Evolutionary conservation across 2,797 vertebrate genomes (phyloP), one percentile per base, ranked within the genome.

Genomic region (Alfaro cultratus): DNA sequence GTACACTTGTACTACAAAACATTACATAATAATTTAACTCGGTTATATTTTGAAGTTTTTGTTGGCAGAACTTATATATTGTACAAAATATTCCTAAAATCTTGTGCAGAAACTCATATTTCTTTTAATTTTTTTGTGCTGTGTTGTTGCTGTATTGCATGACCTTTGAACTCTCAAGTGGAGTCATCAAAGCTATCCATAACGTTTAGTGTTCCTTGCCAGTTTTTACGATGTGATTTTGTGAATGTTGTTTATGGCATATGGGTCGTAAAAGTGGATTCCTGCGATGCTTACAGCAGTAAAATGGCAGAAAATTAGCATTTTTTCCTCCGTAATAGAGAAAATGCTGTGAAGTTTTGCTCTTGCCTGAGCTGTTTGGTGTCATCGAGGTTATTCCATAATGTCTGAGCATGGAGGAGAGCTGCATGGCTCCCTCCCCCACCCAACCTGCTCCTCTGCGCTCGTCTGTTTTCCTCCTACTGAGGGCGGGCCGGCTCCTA

Each of bases 401-500:
- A 88, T 92, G 88, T 92, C 85, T 93, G 79, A 82, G 68, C 71
- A 57, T 72, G 78, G 55, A 85, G 68, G 74, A 90, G 80, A 82
- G 76, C 75, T 43, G 36, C 81, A 46, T 16, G 71, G n/a, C 83
- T 87, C 92, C 80, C 80, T 89, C 82, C 92, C 91, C 89, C 89
- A 82, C 89, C 80, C 43, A 41, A 82, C 86, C 81, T 79, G 87
- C 87, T 91, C 89, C 77, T 88, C 77, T 60, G 74, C 86, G 16
- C 87, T 84, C 79, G 36, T 78, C 87, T 84, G 77, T 81, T 88
- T 81, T 87, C 75, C 80, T 86, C 80, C 51, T 49, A 18, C 83
- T 80, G 90, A 91, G 93, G 94, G 94, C 76, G 92, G 93, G 91
- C 89, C 90, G 75, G 85, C 78, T 88, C 87, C 87, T 12, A 80